A percentile compares a stretch with the other conserved stretches of the same genome.
Evolutionary conservation across 2,888 invertebrate species (phyloP).

Genomic region (Idaea aversata): DNA sequence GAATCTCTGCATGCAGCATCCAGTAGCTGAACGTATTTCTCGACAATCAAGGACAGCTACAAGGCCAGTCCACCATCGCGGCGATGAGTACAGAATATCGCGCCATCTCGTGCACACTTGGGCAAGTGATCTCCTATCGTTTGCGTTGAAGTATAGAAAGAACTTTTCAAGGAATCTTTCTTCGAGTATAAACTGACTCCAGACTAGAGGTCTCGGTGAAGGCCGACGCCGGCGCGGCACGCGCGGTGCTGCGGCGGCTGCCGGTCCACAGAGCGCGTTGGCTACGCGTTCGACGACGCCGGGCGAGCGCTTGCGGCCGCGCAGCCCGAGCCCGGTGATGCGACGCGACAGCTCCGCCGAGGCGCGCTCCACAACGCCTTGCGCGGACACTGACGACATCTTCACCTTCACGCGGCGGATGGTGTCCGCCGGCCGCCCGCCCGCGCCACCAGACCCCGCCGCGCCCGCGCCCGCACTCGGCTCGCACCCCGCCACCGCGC

Average conservation of each 20-base stretch:
- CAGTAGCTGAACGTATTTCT: slow-evolving; percentile 84
- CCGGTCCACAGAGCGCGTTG: slow-evolving; percentile 90
- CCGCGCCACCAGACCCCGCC: slow-evolving; percentile 50
- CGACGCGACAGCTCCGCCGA: slow-evolving; percentile 94
- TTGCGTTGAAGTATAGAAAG: slow-evolving; percentile 89
- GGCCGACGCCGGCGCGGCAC: slow-evolving; percentile 70
- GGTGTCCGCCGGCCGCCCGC: slow-evolving; percentile 65
- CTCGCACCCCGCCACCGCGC: slow-evolving; percentile 76
- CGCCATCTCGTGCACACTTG: slow-evolving; percentile 94
- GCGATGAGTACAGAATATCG: slow-evolving; percentile 91
- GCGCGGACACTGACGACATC: slow-evolving; percentile 92
- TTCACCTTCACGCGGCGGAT: slow-evolving; percentile 75
- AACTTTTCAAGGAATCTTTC: slow-evolving; percentile 91
- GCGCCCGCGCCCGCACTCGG: slow-evolving; percentile 56
- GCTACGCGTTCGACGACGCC: slow-evolving; percentile 93
- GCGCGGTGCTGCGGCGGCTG: slow-evolving; percentile 58
- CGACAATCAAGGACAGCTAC: slow-evolving; percentile 93
- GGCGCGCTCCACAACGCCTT: slow-evolving; percentile 94
- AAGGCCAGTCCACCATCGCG: slow-evolving; percentile 93
- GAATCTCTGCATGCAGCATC: slow-evolving; percentile 79
- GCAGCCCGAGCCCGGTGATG: slow-evolving; percentile 90
- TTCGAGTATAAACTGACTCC: slow-evolving; percentile 89
- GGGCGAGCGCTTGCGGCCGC: slow-evolving; percentile 81
- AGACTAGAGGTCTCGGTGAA: slow-evolving; percentile 81
- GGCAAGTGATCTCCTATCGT: slow-evolving; percentile 89